Percentiles rank a stretch among this genome's conserved stretches.
These are phyloP conservation scores for Phymastichus coffea DNA, from an alignment of 1,140 invertebrate species.

Conservation along the genomic window DNA sequence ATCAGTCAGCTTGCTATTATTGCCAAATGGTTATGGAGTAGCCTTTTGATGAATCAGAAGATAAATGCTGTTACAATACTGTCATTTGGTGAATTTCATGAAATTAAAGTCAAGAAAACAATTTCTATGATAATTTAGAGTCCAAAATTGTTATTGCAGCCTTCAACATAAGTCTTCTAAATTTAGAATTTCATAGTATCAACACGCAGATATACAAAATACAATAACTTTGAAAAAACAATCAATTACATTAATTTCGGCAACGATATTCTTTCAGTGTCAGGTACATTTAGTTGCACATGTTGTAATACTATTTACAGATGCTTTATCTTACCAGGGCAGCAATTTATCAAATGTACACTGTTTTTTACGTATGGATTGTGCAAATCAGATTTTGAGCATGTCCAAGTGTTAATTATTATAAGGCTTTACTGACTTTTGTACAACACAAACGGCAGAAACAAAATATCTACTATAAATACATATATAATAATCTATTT, in stretches of 20 bases:
- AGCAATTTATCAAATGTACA: slow-evolving; percentile 7
- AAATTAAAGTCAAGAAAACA: background rate
- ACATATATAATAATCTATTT: slow-evolving; percentile 7
- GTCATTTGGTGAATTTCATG: slow-evolving; percentile 10
- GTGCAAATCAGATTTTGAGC: too few species aligned
- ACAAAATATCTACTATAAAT: background rate
- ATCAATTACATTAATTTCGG: slow-evolving; percentile 7
- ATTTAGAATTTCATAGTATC: background rate
- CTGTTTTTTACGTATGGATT: slow-evolving; percentile 10
- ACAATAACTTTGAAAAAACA: slow-evolving; percentile 10
- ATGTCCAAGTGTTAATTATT: too few species aligned
- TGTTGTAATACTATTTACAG: slow-evolving; percentile 16
- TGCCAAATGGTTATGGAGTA: slow-evolving; percentile 4
- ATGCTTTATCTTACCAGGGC: slow-evolving; percentile 2
- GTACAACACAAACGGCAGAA: too few species aligned
- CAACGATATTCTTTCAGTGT: slow-evolving; percentile 1
- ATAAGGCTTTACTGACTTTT: too few species aligned
- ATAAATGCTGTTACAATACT: slow-evolving; percentile 15
- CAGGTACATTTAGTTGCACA: slow-evolving; percentile 17
- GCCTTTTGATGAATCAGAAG: slow-evolving; percentile 12
- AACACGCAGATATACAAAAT: slow-evolving; percentile 7
- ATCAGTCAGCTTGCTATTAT: background rate
- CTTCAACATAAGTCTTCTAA: slow-evolving; percentile 14
- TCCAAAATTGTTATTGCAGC: slow-evolving; percentile 4
- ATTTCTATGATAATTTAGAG: slow-evolving; percentile 8